phyloP scores from a whole-genome alignment of 2,113 vertebrate species.

The Cochlearius cochlearius region DNA sequence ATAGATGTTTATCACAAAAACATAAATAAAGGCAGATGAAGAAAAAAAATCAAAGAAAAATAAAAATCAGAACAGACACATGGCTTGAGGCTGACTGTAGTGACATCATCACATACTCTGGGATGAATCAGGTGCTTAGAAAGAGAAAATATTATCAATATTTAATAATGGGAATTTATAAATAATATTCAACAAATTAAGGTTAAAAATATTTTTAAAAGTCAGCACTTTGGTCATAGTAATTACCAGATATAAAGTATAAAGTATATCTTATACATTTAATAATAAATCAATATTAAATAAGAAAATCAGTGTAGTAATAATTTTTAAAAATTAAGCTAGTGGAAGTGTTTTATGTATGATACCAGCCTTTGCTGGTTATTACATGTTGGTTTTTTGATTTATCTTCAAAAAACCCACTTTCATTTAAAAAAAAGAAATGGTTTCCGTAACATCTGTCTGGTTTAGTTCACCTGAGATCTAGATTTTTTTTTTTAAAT shows the following conservation, averaged over 20 bases:
- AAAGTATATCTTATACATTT: neutral
- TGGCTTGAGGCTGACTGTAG: neutral
- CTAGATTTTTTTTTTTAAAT: neutral
- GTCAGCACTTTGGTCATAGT: neutral
- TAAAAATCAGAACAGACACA: neutral
- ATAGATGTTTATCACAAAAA: neutral
- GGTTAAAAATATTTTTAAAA: neutral
- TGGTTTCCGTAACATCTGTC: neutral
- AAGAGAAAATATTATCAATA: neutral
- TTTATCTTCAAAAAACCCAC: neutral
- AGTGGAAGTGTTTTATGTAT: neutral
- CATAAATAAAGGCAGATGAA: neutral
- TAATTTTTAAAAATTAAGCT: neutral
- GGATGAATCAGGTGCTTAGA: neutral
- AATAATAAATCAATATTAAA: neutral
- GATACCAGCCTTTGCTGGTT: neutral
- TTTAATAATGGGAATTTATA: neutral
- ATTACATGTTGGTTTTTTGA: accelerated
- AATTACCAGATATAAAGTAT: neutral
- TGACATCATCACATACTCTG: neutral
- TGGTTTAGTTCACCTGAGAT: neutral
- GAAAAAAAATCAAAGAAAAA: neutral
- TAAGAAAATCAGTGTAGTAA: neutral
- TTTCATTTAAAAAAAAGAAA: neutral
- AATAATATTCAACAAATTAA: neutral